Evolutionary conservation across 2,888 invertebrate genomes (phyloP).

Genomic region (Alloscopus bannaensis): DNA sequence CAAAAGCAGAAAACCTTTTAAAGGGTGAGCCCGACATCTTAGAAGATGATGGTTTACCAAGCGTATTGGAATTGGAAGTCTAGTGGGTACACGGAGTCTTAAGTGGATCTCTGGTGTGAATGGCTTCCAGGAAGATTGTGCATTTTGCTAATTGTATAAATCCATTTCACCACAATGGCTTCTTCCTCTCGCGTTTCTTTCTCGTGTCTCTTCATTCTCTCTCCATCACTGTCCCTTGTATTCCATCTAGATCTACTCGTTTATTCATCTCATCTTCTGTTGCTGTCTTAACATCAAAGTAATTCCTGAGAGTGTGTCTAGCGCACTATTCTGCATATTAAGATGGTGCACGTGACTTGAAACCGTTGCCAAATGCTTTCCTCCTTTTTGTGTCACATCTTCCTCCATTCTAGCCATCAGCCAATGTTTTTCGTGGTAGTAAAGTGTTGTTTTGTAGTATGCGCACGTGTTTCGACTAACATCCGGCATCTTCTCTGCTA

Average conservation of each 20-base stretch:
- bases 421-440: constrained; percentile 28
- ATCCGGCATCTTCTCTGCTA: constrained; percentile 9
- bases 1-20: too few species aligned
- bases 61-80: too few species aligned
- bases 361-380: constrained; percentile 28
- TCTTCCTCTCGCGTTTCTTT: too few species aligned
- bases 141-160: neutral
- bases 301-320: neutral
- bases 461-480: constrained; percentile 37
- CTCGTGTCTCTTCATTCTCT: too few species aligned
- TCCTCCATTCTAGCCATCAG: constrained; percentile 31
- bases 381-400: constrained; percentile 31
- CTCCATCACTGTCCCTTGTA: too few species aligned
- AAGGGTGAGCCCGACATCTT: too few species aligned
- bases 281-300: neutral
- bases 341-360: constrained; percentile 47
- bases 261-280: neutral
- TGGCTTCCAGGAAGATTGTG: too few species aligned
- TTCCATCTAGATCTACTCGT: neutral
- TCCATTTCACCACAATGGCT: neutral
- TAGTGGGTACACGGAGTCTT: too few species aligned
- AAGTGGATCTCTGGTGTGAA: too few species aligned
- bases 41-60: too few species aligned
- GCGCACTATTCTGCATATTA: constrained; percentile 25
- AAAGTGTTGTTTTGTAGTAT: constrained; percentile 31